Evolutionary conservation across 2,888 invertebrate species (phyloP).

Genomic region (Pandemis corylana): DNA sequence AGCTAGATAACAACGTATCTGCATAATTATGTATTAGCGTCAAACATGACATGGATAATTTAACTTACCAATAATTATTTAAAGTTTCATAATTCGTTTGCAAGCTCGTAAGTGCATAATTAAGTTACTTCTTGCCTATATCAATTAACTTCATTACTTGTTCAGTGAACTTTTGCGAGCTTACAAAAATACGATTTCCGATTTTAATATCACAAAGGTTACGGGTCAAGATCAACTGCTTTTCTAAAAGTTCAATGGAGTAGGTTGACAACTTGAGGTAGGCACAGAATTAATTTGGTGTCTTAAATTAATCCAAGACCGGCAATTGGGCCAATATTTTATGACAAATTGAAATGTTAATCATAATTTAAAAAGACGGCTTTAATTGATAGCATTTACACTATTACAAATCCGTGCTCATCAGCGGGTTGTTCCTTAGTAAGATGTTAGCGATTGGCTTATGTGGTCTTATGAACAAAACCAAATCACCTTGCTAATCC

Average conservation of each 20-base stretch:
- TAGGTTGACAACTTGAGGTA: conserved; percentile 44
- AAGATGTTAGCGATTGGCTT: background rate
- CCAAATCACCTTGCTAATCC: background rate
- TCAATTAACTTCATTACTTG: background rate
- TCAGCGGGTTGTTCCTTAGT: background rate
- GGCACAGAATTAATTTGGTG: conserved; percentile 14
- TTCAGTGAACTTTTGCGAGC: background rate
- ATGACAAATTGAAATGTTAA: conserved; percentile 24
- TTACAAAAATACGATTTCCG: conserved; percentile 8
- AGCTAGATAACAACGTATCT: too few relatives aligned
- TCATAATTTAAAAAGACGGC: conserved; percentile 15
- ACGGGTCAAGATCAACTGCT: conserved; percentile 69
- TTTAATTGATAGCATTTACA: conserved; percentile 1
- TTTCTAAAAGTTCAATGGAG: conserved; percentile 46
- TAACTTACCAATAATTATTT: background rate
- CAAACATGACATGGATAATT: background rate
- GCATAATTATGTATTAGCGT: background rate
- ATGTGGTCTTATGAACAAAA: background rate
- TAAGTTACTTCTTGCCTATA: background rate
- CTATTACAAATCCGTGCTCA: background rate
- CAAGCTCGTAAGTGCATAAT: background rate
- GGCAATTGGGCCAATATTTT: conserved; percentile 14
- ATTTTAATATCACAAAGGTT: conserved; percentile 56
- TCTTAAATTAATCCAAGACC: conserved; percentile 18
- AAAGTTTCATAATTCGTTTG: background rate